Evolutionary conservation across 2,888 invertebrate genomes (phyloP).

Genomic region (Oligia latruncula): DNA sequence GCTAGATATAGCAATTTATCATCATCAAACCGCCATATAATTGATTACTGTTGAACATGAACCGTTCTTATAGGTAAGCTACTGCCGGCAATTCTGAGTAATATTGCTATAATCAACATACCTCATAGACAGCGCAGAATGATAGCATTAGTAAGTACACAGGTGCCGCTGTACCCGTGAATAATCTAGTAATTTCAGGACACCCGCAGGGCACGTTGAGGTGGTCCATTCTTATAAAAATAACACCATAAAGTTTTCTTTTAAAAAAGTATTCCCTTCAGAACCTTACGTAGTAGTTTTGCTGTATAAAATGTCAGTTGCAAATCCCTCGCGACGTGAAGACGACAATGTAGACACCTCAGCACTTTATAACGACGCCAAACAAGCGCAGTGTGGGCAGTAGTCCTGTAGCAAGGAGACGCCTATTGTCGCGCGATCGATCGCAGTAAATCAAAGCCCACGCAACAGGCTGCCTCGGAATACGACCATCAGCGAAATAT

Average conservation of each 20-base stretch:
- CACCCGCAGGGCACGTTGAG: constrained; percentile 53
- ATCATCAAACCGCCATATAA: constrained; percentile 51
- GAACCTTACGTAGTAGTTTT: constrained; percentile 31
- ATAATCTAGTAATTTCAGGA: constrained; percentile 57
- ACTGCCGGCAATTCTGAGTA: constrained; percentile 38
- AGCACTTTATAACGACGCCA: constrained; percentile 56
- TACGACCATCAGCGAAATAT: constrained; percentile 65
- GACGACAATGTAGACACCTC: constrained; percentile 55
- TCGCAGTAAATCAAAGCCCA: constrained; percentile 83
- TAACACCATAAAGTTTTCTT: constrained; percentile 43
- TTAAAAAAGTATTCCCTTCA: constrained; percentile 44
- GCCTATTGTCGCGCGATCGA: constrained; percentile 71
- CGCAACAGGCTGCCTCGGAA: constrained; percentile 75
- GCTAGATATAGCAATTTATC: constrained; percentile 54
- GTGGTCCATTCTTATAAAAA: constrained; percentile 41
- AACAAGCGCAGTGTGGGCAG: constrained; percentile 61
- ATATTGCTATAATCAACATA: constrained; percentile 56
- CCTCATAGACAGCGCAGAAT: constrained; percentile 19
- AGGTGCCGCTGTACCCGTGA: constrained; percentile 43
- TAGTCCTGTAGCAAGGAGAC: constrained; percentile 59
- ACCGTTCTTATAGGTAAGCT: constrained; percentile 22
- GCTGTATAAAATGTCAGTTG: constrained; percentile 42
- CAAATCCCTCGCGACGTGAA: constrained; percentile 32
- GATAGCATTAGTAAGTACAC: constrained; percentile 47
- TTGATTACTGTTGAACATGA: constrained; percentile 57